Evolutionary conservation across 2,797 vertebrate genomes (phyloP), one percentile per base, ranked within the genome.

Genomic region (Sebastes hopkinsi): DNA sequence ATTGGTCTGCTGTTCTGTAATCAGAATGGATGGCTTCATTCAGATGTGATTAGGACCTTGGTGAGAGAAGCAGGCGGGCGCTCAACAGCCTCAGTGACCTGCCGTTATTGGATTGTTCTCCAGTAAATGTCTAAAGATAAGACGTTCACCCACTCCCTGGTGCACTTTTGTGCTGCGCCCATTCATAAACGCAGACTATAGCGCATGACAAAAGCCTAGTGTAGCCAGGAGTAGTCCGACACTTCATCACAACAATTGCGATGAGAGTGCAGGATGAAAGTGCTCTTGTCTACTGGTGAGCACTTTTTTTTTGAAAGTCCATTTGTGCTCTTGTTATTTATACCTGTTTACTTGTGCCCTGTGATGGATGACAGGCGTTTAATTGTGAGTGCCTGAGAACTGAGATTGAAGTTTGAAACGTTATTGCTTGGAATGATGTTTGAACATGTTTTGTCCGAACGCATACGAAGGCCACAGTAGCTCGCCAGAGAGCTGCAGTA

Each of bases 11-110:
- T 87, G 80, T 80, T 84, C 72, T 83, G 36, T 92, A 92, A 94
- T 94, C 90, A 92, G 79, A 83, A 89, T 84, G 89, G 90, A 92
- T 87, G 87, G 79, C 79, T 94, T 90, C 79, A 90, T 90, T 92
- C 87, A 79, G 88, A 88, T 82, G 86, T 86, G 91, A 92, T 93
- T 91, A 90, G 79, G 76, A 77, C 54, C 72, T 22, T 78, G 76
- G n/a, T 38, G 75, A 81, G 82, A 72, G n/a, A 22, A 81, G 68
- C 82, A 76, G 83, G 42, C 80, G 9, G 71, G 61, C 8, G 9
- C 78, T 83, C 69, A 22, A 58, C 81, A 58, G 83, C 84, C 80
- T 81, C 82, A 1, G 12, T 83, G 87, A 92, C 89, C 89, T 61
- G 82, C 70, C 86, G 81, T 88, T 79, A 87, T 90, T 87, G 86